Evolutionary conservation across 2,113 vertebrate species (phyloP).

Genomic region (Myiopsitta monachus): DNA sequence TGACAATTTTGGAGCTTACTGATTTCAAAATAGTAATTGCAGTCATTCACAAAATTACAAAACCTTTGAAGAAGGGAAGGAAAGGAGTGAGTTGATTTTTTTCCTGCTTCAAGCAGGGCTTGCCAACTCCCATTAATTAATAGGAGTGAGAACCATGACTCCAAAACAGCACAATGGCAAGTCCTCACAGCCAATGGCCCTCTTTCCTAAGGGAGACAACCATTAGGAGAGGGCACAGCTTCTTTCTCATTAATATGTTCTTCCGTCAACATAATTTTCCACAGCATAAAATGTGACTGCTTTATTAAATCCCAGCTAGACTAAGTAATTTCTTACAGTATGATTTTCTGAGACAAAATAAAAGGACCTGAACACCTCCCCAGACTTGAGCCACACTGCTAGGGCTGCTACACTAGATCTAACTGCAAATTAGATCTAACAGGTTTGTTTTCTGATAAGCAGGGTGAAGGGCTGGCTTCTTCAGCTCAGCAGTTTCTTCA

Average conservation of each 20-base stretch:
- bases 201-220: not conserved
- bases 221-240: not conserved
- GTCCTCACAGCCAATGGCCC: not conserved
- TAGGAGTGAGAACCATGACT: not conserved
- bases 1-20: not conserved
- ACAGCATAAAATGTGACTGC: not conserved
- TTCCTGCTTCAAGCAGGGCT: not conserved
- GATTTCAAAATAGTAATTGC: not conserved
- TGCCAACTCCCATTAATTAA: not conserved
- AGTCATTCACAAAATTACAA: not conserved
- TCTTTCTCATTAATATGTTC: not conserved
- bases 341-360: not conserved
- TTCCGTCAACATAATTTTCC: slow-evolving; percentile 1
- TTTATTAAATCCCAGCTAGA: slow-evolving; percentile 13
- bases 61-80: not conserved
- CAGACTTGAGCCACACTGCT: not conserved
- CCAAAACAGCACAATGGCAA: not conserved
- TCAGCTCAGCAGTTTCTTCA: not conserved
- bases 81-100: not conserved
- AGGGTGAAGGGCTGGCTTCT: not conserved
- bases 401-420: not conserved
- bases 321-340: not conserved
- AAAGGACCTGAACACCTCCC: not conserved
- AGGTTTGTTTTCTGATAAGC: not conserved
- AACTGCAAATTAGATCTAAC: not conserved